Percentiles rank a stretch among this genome's conserved stretches.
phyloP scores from a whole-genome alignment of 1,140 invertebrate genomes.

The Scaptomyza pallida region DNA sequence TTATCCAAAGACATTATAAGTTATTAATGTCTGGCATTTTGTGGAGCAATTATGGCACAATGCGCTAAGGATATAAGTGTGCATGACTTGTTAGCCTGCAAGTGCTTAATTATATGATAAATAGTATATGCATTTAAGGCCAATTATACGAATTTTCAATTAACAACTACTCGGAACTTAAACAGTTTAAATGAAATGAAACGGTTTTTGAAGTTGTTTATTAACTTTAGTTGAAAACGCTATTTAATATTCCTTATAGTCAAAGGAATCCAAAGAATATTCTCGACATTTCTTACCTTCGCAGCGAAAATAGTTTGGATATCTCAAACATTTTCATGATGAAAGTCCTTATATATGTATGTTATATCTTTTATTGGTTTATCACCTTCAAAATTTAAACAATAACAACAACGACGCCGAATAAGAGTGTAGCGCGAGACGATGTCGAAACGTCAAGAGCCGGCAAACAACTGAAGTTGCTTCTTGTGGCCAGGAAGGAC shows the following conservation, averaged over 20 bases:
- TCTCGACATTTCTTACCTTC: conserved; percentile 62
- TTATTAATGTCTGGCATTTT: conserved; percentile 62
- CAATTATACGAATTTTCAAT: neutral
- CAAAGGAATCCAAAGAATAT: too few relatives aligned
- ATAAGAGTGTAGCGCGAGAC: conserved; percentile 39
- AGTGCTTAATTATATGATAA: conserved; percentile 25
- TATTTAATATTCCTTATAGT: too few relatives aligned
- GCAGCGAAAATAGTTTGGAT: conserved; percentile 75
- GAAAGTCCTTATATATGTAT: conserved; percentile 25
- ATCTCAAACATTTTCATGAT: conserved; percentile 80
- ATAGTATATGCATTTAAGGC: conserved; percentile 12
- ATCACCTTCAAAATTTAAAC: conserved; percentile 24
- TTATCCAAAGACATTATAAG: conserved; percentile 24
- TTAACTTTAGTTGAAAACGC: too few relatives aligned
- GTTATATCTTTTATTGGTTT: conserved; percentile 31
- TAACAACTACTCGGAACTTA: neutral
- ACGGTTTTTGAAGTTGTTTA: too few relatives aligned
- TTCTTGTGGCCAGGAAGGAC: conserved; percentile 31
- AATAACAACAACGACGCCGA: conserved; percentile 8
- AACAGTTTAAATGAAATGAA: too few relatives aligned
- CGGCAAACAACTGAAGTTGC: conserved; percentile 63
- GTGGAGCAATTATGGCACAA: conserved; percentile 27
- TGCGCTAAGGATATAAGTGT: conserved; percentile 17
- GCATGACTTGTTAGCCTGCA: conserved; percentile 1
- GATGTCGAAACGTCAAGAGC: conserved; percentile 68